Base-by-base conservation (phyloP, 64 coral and sea anemone species). In the Montipora sp. region DNA sequence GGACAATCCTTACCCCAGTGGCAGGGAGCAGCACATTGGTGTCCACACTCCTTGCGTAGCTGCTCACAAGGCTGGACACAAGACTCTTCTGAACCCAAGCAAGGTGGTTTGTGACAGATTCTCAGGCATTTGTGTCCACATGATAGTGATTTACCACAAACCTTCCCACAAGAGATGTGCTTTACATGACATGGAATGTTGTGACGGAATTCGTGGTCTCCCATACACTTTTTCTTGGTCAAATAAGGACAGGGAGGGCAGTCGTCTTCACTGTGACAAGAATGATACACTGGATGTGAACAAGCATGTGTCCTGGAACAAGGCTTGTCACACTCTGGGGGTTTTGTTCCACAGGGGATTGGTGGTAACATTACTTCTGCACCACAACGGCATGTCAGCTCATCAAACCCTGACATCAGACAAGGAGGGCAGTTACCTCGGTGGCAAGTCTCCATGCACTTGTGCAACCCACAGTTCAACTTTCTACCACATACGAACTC, bases 361-460 rank as follows among this genome's bases (percentile, higher is more conserved):
- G 98, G 98, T 80, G 98, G 98, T 7, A 87, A 93, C 16, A 96
- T 20, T 36, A 99, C 73, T 18, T 92, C 66, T 55, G 94, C 89
- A 60, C 98, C 92, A 92, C 97, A 98, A 57, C 93, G 90, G 59
- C 97, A 98, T 3, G 91, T 89, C 15, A 98, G 44, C 76, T 98
- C 97, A 45, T 98, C 97, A 94, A 95, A 98, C 68, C 97, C 97
- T 84, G 92, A 87, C 94, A 95, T 92, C 15, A 88, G 87, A 87
- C 98, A 99, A 15, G 76, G 89, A 21, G 92, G 98, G 75, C 98
- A 99, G 13, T 96, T 84, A 66, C 94, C 94, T 59, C 67, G 73
- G 51, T 99, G 98, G 80, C 98, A 99, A 47, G 87, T 74, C 59
- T 99, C 94, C 13, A 83, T 55, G 80, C 98, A 99, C 13, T 91